phyloP scores from a whole-genome alignment of 1,140 invertebrate genomes.

The Physella acuta region DNA sequence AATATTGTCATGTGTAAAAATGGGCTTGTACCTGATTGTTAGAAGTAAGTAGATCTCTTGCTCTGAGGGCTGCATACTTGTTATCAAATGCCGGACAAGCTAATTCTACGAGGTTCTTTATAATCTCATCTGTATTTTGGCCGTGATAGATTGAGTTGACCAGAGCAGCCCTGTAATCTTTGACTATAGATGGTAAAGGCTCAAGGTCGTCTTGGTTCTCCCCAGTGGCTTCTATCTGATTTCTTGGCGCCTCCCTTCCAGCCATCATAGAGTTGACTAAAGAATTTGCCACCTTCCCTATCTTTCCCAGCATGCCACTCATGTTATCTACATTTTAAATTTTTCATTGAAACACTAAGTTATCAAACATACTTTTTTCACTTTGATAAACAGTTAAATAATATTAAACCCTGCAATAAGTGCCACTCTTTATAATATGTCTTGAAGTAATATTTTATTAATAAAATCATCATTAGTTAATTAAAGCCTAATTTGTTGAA shows the following conservation, averaged over 20 bases:
- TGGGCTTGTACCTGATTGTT: neutral
- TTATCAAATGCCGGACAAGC: conserved; percentile 1
- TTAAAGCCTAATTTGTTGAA: no score
- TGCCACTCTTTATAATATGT: no score
- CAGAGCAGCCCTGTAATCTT: neutral
- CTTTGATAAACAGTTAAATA: no score
- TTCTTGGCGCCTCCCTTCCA: neutral
- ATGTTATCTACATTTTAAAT: no score
- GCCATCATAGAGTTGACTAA: neutral
- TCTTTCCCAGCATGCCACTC: no score
- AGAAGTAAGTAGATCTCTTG: neutral
- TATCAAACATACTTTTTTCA: no score
- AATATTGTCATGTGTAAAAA: neutral
- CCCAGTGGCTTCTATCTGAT: neutral
- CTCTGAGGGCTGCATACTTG: conserved; percentile 7
- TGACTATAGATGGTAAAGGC: neutral
- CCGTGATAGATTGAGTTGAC: conserved; percentile 1
- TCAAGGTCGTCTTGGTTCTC: no score
- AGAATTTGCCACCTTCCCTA: no score
- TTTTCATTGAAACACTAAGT: no score
- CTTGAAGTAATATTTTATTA: no score
- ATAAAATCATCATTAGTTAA: no score
- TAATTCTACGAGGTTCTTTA: neutral
- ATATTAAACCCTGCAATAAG: no score
- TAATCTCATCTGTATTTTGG: neutral